Evolutionary conservation across 2,797 vertebrate genomes (phyloP), one percentile per base, ranked within the genome.

Genomic region (Pygocentrus nattereri): DNA sequence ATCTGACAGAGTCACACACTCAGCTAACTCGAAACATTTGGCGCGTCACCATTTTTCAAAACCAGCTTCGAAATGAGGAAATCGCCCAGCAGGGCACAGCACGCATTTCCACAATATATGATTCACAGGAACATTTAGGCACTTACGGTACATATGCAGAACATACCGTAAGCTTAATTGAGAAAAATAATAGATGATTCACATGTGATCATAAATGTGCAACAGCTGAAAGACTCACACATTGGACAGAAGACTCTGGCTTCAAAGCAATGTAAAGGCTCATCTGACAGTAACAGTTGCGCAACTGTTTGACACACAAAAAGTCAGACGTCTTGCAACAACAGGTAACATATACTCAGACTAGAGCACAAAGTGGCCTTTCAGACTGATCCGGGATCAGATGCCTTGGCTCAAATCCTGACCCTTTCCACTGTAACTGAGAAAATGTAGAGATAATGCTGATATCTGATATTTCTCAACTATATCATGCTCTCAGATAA

Each of bases 141-240:
- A 7, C 52, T 54, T n/a, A 7, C 19, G 54, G 21, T 7, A 81
- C 54, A 76, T 64, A 19, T 44, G 41, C 75, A 68, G 74, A 76
- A 82, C 49, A 54, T 75, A 70, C 49, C 44, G 50, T 67, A 68
- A 76, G 72, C 68, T 71, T 81, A 52, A 56, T 78, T 83, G 65
- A 58, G 71, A 80, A 75, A 68, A 85, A 82, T 78, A 79, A 74
- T 76, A 76, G 80, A 79, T 78, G 74, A 70, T 71, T 79, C 71
- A 25, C 78, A 77, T 78, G 68, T 81, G 83, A 78, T 74, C 83
- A 81, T 80, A 81, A 82, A 87, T 85, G 71, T 81, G 81, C 78
- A 78, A 68, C 83, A 85, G 61, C 59, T 82, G 76, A 78, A 81
- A 59, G 52, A 27, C 69, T 86, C 38, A 77, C 80, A 71, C 80